Conservation (phyloP, 2,113 vertebrate genomes). For the Apteryx owenii region DNA sequence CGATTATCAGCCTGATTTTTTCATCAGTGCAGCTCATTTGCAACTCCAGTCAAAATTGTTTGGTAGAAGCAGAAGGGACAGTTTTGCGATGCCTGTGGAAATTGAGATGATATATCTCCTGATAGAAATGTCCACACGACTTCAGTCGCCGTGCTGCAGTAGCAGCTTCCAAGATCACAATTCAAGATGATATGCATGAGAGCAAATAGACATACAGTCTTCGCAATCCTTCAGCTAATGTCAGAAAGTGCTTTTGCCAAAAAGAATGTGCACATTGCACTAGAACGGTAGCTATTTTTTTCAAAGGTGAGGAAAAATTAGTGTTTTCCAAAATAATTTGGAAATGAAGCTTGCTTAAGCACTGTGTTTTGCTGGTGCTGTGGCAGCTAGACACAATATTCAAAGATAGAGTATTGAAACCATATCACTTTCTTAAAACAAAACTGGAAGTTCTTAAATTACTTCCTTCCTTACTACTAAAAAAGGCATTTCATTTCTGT, state of each 20-base stretch:
- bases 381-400: too few species aligned
- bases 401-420: too few species aligned
- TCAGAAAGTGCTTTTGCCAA: not conserved
- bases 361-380: not conserved
- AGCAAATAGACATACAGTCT: too few species aligned
- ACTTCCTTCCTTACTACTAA: not conserved
- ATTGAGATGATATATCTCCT: not conserved
- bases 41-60: not conserved
- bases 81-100: not conserved
- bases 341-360: not conserved
- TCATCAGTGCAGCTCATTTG: not conserved
- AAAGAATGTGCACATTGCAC: not conserved
- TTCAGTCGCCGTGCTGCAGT: fast-evolving
- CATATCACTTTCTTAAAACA: not conserved
- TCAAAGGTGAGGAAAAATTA: not conserved
- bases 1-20: conserved; percentile 17
- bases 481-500: not conserved
- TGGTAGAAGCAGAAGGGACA: not conserved
- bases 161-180: not conserved
- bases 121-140: not conserved
- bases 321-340: not conserved
- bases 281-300: not conserved
- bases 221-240: not conserved
- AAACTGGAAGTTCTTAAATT: not conserved
- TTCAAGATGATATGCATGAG: not conserved